Evolutionary conservation across 2,888 invertebrate genomes (phyloP).

Genomic region (Penaeus monodon): DNA sequence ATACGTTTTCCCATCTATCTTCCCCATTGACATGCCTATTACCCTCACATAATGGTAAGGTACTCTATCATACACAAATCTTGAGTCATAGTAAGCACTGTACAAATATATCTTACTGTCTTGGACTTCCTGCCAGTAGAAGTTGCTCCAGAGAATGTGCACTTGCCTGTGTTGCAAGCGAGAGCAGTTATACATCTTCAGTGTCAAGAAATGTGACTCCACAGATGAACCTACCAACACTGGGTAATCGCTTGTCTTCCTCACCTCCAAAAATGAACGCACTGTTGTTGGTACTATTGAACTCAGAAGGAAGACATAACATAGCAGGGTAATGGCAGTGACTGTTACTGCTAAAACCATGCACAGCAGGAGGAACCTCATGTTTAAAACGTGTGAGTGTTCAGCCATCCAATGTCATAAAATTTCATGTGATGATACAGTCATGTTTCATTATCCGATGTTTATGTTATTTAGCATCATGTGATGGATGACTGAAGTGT

Average conservation of each 20-base stretch:
- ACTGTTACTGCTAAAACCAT: slow-evolving; percentile 29
- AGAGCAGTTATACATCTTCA: slow-evolving; percentile 38
- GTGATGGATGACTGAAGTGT: too few relatives aligned
- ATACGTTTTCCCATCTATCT: slow-evolving; percentile 8
- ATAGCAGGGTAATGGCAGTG: slow-evolving; percentile 15
- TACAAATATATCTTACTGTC: slow-evolving; percentile 45
- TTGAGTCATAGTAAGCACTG: slow-evolving; percentile 65
- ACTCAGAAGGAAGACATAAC: slow-evolving; percentile 21
- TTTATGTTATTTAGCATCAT: too few relatives aligned
- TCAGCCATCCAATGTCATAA: too few relatives aligned
- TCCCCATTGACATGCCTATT: slow-evolving; percentile 64
- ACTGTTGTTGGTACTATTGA: neutral
- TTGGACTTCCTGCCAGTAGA: slow-evolving; percentile 53
- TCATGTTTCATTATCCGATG: too few relatives aligned
- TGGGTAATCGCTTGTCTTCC: slow-evolving; percentile 4
- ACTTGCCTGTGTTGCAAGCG: neutral
- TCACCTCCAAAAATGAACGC: neutral
- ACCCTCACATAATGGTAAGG: slow-evolving; percentile 65
- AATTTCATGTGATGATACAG: too few relatives aligned
- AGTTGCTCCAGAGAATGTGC: slow-evolving; percentile 43
- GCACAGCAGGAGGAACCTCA: slow-evolving; percentile 3
- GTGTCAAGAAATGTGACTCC: slow-evolving; percentile 49
- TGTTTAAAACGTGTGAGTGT: neutral
- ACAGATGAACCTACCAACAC: slow-evolving; percentile 40
- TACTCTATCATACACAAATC: slow-evolving; percentile 41